These are phyloP conservation scores for Apaloderma vittatum DNA, from an alignment of 2,113 vertebrate species.

Conservation along the genomic window DNA sequence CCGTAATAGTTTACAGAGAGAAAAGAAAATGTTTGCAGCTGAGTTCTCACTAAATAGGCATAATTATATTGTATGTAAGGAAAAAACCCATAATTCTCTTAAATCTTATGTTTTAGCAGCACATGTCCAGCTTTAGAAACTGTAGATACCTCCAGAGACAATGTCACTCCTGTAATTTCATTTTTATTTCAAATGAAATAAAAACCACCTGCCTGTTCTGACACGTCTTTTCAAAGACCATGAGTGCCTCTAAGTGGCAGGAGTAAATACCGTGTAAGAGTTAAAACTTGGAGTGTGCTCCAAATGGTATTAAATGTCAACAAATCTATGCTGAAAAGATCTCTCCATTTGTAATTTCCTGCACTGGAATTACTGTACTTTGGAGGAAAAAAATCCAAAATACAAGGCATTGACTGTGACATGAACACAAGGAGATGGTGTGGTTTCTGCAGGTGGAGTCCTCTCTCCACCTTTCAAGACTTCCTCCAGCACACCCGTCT, in stretches of 20 bases:
- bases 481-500: not conserved
- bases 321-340: not conserved
- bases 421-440: not conserved
- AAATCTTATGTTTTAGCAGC: slow-evolving; percentile 64
- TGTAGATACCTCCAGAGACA: slow-evolving; percentile 44
- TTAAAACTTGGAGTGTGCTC: not conserved
- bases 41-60: not conserved
- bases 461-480: not conserved
- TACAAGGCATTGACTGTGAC: not conserved
- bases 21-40: not conserved
- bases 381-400: not conserved
- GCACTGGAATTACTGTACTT: not conserved
- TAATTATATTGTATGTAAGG: slow-evolving; percentile 34
- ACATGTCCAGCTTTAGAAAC: slow-evolving; percentile 37
- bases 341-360: not conserved
- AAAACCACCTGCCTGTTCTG: slow-evolving; percentile 49
- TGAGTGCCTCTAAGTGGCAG: slow-evolving; percentile 46
- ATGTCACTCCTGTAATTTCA: slow-evolving; percentile 26
- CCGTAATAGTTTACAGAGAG: not conserved
- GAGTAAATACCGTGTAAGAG: not conserved
- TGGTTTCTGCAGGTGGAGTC: not conserved
- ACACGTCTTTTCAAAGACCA: not conserved
- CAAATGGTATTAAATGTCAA: not conserved
- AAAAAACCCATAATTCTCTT: slow-evolving; percentile 6
- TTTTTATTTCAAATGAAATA: slow-evolving; percentile 48